Conservation (phyloP, 1,140 invertebrate genomes). For the Glomeris maerens region DNA sequence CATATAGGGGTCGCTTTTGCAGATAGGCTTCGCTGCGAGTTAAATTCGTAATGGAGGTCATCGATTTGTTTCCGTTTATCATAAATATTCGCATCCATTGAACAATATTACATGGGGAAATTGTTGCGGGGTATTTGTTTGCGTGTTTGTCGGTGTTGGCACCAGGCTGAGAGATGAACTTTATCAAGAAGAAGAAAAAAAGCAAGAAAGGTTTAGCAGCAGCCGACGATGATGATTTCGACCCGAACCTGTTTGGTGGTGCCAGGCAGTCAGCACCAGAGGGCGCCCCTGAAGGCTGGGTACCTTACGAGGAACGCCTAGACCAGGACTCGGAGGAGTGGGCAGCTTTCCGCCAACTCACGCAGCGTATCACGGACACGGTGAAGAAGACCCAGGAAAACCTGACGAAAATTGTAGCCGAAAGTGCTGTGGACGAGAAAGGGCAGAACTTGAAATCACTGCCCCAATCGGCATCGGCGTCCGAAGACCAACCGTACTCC, state of each 20-base stretch:
- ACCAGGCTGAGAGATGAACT: constrained; percentile 7
- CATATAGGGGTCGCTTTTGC: too few species aligned
- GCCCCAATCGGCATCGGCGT: not conserved
- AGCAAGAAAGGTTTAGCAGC: not conserved
- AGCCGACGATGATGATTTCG: constrained; percentile 9
- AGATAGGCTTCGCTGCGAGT: too few species aligned
- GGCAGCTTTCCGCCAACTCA: constrained; percentile 29
- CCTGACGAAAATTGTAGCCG: constrained; percentile 23
- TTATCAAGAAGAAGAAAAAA: constrained; percentile 13
- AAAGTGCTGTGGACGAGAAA: constrained; percentile 3
- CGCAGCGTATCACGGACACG: constrained; percentile 27
- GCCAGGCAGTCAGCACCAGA: not conserved
- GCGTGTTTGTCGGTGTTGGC: not conserved
- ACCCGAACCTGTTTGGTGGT: not conserved
- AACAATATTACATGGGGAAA: too few species aligned
- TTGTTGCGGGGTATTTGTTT: too few species aligned
- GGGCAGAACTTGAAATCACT: not conserved
- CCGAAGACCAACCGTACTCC: not conserved
- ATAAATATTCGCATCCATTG: too few species aligned
- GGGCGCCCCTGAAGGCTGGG: constrained; percentile 10
- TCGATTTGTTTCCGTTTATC: too few species aligned
- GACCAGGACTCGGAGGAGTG: constrained; percentile 29
- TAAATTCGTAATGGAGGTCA: too few species aligned
- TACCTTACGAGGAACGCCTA: constrained; percentile 18
- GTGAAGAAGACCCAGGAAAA: constrained; percentile 25